Base-by-base conservation (phyloP, 92 coral and sea anemone species). In the Zoanthus sansibaricus region DNA sequence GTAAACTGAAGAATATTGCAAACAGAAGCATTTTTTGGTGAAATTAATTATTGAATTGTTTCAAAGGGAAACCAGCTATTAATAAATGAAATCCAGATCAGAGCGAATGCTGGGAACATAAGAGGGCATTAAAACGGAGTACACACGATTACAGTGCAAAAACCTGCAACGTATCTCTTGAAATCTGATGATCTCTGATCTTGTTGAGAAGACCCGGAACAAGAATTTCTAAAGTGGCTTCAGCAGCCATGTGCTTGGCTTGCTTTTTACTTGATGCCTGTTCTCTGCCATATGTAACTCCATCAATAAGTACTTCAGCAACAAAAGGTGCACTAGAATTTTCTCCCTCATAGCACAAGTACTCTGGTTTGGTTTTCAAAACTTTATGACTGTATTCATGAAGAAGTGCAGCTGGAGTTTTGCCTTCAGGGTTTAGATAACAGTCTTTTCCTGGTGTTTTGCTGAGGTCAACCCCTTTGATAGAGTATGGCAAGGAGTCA, bases 201-300 rank as follows among this genome's bases (percentile, higher is more conserved):
- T 93, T 95, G 59, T 91, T 72, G 74, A 90, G 92, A n/a, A 85
- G 79, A 33, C 90, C 93, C n/a, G 99, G 99, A 21, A 92, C 15
- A 68, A 97, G 73, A 16, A 97, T 92, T 67, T 95, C 98, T 75
- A 97, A 72, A 0, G 99, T 91, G 15, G 91, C 86, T 64, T 97
- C 97, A 15, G 99, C 99, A 3, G 99, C 99, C 48, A 84, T 46
- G 73, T 95, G 98, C 51, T 88, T 91, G 1, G 99, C 99, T 68
- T 93, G 91, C 77, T 95, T 97, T 90, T 97, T 97, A 59, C 94
- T 97, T 62, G 96, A 37, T 0, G 93, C 99, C 49, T 42, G 83
- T 30, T 96, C 99, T 52, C 76, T 88, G 13, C 99, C 99, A 64
- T 97, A 90, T 1, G 89, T 87, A 20, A 95, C 91, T 31, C 97